These are phyloP conservation scores for Sorex maritimensis DNA, from an alignment of 2,797 vertebrate genomes.

Conservation along the genomic window DNA sequence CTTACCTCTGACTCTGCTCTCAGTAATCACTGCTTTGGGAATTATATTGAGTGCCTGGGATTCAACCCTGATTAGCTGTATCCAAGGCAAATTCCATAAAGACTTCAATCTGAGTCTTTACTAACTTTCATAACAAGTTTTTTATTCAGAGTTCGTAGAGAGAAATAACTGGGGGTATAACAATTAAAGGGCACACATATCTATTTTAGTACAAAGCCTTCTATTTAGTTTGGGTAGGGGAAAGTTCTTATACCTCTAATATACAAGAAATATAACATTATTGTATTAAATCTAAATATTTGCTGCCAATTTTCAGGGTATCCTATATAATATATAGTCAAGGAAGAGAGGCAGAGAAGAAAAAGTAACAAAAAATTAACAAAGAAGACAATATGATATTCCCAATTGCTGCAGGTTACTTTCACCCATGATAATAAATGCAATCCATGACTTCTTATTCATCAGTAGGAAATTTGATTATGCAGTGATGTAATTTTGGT, in stretches of 20 bases:
- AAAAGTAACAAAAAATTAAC: background rate
- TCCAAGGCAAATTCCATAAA: too few species aligned
- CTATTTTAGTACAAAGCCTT: background rate
- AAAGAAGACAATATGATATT: background rate
- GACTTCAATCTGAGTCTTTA: too few species aligned
- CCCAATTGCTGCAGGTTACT: background rate
- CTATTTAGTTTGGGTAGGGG: background rate
- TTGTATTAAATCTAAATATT: constrained; percentile 9
- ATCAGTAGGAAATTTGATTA: background rate
- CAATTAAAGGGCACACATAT: constrained; percentile 19
- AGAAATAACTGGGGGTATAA: background rate
- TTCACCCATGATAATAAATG: background rate
- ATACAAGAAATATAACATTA: background rate
- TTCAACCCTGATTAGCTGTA: too few species aligned
- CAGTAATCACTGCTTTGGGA: too few species aligned
- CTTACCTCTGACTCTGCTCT: too few species aligned
- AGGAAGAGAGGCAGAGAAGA: background rate
- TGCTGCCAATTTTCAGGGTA: constrained; percentile 43
- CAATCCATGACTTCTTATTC: background rate
- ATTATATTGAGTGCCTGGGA: too few species aligned
- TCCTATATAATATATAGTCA: background rate
- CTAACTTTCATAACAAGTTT: constrained; percentile 58
- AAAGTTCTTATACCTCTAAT: background rate
- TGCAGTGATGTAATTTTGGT: background rate
- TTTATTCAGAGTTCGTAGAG: constrained; percentile 43